phyloP scores from a whole-genome alignment of 2,888 invertebrate genomes.

The Drosophila helvetica region DNA sequence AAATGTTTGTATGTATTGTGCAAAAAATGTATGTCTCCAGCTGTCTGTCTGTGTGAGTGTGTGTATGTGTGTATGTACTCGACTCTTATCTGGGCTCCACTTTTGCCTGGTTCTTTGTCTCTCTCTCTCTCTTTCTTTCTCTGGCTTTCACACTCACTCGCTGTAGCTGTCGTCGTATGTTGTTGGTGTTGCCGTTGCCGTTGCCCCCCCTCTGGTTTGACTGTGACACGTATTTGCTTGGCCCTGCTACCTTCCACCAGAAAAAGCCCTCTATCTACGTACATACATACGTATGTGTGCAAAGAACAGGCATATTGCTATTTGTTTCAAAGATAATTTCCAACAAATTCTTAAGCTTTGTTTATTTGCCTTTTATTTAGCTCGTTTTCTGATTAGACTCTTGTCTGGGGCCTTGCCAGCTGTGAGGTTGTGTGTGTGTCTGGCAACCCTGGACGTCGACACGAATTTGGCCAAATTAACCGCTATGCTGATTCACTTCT shows the following conservation, averaged over 20 bases:
- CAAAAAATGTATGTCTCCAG: constrained; percentile 43
- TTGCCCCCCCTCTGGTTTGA: constrained; percentile 18
- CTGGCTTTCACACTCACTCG: constrained; percentile 65
- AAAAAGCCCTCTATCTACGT: constrained; percentile 16
- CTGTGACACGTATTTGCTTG: constrained; percentile 69
- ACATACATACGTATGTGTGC: constrained; percentile 21
- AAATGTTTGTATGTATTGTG: constrained; percentile 19
- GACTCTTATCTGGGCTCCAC: constrained; percentile 52
- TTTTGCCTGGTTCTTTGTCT: constrained; percentile 35
- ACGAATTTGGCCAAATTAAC: constrained; percentile 43
- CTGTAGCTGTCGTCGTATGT: constrained; percentile 26
- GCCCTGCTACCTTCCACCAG: constrained; percentile 23
- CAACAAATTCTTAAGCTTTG: constrained; percentile 1
- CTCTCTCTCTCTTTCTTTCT: constrained; percentile 61
- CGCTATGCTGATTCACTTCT: constrained; percentile 62
- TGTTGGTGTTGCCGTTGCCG: constrained; percentile 54
- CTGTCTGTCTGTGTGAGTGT: constrained; percentile 24
- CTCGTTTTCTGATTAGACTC: constrained; percentile 36
- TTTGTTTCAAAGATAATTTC: constrained; percentile 13
- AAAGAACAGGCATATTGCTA: constrained; percentile 21
- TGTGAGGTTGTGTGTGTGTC: constrained; percentile 20
- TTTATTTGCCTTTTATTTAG: constrained; percentile 21
- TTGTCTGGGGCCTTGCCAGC: too few species aligned
- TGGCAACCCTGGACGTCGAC: constrained; percentile 48
- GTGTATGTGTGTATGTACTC: constrained; percentile 45